These are phyloP conservation scores for Resseliella maxima DNA, from an alignment of 2,888 invertebrate species.

Conservation along the genomic window DNA sequence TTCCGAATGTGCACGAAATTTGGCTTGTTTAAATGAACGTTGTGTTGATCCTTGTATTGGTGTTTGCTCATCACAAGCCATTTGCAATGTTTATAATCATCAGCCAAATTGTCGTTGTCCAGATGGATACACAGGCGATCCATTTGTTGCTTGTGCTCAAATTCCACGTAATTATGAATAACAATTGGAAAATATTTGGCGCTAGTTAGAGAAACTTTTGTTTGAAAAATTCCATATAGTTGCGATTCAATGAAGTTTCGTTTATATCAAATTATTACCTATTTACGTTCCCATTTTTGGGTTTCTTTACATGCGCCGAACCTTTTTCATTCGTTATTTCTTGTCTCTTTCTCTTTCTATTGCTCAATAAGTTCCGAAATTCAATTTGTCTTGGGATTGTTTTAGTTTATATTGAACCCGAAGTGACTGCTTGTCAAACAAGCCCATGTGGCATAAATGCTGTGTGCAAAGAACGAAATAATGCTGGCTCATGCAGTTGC, in stretches of 20 bases:
- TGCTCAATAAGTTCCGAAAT: not conserved
- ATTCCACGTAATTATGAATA: conserved; percentile 69
- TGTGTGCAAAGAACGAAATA: conserved; percentile 83
- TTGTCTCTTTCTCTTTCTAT: no score
- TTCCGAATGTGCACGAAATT: conserved; percentile 84
- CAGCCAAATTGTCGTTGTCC: conserved; percentile 85
- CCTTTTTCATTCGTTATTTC: conserved; percentile 5
- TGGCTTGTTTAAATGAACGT: conserved; percentile 84
- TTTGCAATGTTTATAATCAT: conserved; percentile 84
- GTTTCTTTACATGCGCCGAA: not conserved
- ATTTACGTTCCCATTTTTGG: not conserved
- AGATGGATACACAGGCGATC: conserved; percentile 84
- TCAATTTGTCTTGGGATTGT: conserved; percentile 60
- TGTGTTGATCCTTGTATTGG: conserved; percentile 88
- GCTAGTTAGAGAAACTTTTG: not conserved
- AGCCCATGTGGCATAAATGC: conserved; percentile 90
- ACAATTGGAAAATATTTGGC: not conserved
- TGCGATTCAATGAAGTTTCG: no score
- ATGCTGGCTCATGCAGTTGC: conserved; percentile 86
- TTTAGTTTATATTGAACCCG: conserved; percentile 73
- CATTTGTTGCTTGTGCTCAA: conserved; percentile 79
- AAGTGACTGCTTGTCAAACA: conserved; percentile 80
- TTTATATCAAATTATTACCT: not conserved
- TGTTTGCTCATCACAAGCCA: conserved; percentile 82
- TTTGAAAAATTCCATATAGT: no score